Percentiles rank a stretch among this genome's conserved stretches.
Conservation (phyloP, 2,113 vertebrate genomes). For the Dipodomys spectabilis region DNA sequence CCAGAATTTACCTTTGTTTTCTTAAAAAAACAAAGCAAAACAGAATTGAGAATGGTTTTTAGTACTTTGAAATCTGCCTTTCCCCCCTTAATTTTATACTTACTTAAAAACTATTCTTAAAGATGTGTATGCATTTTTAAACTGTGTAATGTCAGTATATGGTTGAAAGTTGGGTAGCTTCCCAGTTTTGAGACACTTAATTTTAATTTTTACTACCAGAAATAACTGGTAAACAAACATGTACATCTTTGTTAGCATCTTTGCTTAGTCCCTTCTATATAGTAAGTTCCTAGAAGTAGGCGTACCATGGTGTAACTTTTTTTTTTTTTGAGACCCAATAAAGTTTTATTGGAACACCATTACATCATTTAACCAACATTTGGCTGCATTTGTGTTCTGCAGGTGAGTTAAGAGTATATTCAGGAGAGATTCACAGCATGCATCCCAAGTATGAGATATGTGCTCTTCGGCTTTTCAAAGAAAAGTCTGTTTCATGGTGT, state of each 20-base stretch:
- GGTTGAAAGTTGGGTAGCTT: not conserved
- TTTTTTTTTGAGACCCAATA: too few species aligned
- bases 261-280: conserved; percentile 17
- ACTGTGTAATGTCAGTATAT: not conserved
- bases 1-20: not conserved
- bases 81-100: not conserved
- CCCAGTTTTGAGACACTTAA: not conserved
- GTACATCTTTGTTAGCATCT: not conserved
- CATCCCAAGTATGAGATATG: too few species aligned
- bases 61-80: not conserved
- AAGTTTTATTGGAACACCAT: too few species aligned
- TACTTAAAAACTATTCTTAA: not conserved
- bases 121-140: not conserved
- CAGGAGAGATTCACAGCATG: too few species aligned
- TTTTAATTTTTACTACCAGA: conserved; percentile 3
- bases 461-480: too few species aligned
- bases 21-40: not conserved
- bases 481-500: too few species aligned
- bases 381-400: too few species aligned
- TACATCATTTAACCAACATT: too few species aligned
- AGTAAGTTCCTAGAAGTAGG: conserved; percentile 3
- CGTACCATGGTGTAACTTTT: not conserved
- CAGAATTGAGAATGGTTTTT: not conserved
- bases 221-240: not conserved
- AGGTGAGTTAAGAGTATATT: too few species aligned